phyloP scores from a whole-genome alignment of 1,140 invertebrate species.

The Conopomorpha cramerella region DNA sequence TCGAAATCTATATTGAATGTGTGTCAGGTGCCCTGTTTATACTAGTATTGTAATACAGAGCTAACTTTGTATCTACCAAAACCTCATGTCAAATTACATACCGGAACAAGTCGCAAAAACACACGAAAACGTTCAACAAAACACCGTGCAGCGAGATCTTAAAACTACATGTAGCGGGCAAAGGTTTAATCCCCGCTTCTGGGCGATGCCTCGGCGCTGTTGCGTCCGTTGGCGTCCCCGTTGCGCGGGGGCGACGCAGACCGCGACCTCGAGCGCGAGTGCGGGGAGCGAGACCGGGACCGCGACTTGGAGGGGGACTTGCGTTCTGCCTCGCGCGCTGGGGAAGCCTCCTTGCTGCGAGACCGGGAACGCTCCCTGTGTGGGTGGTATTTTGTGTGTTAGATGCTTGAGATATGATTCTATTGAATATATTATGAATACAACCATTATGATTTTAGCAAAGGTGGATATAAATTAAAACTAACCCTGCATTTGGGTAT shows the following conservation, averaged over 20 bases:
- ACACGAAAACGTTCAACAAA: no score
- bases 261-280: slow-evolving; percentile 17
- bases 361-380: slow-evolving; percentile 52
- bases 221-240: slow-evolving; percentile 28
- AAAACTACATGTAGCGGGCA: no score
- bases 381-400: no score
- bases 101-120: no score
- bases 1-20: no score
- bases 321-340: slow-evolving; percentile 39
- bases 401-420: no score
- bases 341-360: slow-evolving; percentile 48
- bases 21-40: no score
- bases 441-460: not conserved
- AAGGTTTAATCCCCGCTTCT: slow-evolving; percentile 41
- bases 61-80: no score
- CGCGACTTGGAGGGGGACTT: slow-evolving; percentile 31
- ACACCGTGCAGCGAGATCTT: no score
- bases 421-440: no score
- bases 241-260: slow-evolving; percentile 38
- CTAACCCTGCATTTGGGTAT: not conserved
- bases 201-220: slow-evolving; percentile 35
- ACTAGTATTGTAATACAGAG: no score
- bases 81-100: no score
- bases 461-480: not conserved
- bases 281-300: slow-evolving; percentile 26